Percentiles rank a stretch among this genome's conserved stretches.
Evolutionary conservation across 2,888 invertebrate genomes (phyloP).

Genomic region (Stenichneumon culpator): DNA sequence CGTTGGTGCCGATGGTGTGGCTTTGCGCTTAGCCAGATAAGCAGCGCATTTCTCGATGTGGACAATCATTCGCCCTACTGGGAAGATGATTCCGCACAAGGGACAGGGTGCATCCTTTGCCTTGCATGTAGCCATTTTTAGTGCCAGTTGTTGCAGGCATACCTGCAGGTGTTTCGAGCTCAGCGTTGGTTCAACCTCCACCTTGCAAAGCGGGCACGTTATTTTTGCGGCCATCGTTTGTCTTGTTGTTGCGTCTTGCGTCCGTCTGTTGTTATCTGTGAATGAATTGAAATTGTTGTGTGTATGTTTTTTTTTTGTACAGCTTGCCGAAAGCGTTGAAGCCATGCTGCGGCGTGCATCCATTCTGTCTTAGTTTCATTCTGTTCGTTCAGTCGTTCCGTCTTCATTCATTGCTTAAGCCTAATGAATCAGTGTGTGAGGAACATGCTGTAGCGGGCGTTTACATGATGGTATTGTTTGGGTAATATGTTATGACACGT

Average conservation of each 20-base stretch:
- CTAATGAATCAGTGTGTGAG: neutral
- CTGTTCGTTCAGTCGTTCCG: neutral
- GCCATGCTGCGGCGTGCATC: neutral
- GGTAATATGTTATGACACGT: neutral
- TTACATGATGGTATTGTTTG: neutral
- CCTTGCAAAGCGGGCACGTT: neutral
- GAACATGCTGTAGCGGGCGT: neutral
- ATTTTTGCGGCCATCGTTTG: neutral
- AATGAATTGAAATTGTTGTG: neutral
- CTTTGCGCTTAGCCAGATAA: neutral
- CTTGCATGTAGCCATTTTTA: neutral
- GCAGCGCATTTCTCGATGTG: neutral
- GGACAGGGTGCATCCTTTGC: neutral
- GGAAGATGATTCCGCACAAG: neutral
- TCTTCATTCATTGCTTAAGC: neutral
- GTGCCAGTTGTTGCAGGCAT: neutral
- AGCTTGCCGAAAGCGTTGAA: neutral
- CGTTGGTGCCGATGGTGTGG: neutral
- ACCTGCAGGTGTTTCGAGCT: neutral
- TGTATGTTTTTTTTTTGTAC: neutral
- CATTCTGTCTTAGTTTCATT: neutral
- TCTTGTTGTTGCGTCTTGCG: neutral
- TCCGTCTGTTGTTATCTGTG: neutral
- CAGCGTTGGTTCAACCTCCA: neutral
- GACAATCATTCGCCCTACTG: neutral